Conservation (phyloP, 2,888 invertebrate species). For the Spodoptera littoralis region DNA sequence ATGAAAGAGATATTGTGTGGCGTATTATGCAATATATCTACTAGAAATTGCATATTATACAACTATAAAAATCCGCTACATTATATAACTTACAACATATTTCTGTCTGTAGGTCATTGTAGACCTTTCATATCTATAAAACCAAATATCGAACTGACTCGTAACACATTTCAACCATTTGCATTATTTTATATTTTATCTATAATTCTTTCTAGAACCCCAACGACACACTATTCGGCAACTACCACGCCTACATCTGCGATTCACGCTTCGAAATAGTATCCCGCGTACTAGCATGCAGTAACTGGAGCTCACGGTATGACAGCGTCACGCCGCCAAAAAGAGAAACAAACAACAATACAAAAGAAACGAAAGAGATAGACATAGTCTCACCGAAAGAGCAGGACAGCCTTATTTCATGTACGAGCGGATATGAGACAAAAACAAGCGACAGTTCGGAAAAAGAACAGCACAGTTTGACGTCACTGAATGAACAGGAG, state of each 20-base stretch:
- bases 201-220: conserved; percentile 75
- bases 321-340: conserved; percentile 89
- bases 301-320: conserved; percentile 94
- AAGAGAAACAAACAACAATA: conserved; percentile 78
- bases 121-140: too few relatives aligned
- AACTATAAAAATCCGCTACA: too few relatives aligned
- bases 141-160: too few relatives aligned
- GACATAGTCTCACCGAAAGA: conserved; percentile 71
- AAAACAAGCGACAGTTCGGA: conserved; percentile 70
- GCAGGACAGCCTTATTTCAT: conserved; percentile 83
- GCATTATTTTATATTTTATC: too few relatives aligned
- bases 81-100: too few relatives aligned
- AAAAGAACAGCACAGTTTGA: conserved; percentile 57
- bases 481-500: conserved; percentile 51
- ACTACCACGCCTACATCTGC: conserved; percentile 95
- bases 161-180: too few relatives aligned
- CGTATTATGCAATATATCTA: too few relatives aligned
- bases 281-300: conserved; percentile 92
- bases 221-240: conserved; percentile 92
- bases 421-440: conserved; percentile 84
- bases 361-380: conserved; percentile 75
- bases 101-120: too few relatives aligned
- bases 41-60: too few relatives aligned
- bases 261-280: conserved; percentile 94
- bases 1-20: too few relatives aligned